Conservation (phyloP, 2,888 invertebrate genomes). For the Lasioglossum marginatum region DNA sequence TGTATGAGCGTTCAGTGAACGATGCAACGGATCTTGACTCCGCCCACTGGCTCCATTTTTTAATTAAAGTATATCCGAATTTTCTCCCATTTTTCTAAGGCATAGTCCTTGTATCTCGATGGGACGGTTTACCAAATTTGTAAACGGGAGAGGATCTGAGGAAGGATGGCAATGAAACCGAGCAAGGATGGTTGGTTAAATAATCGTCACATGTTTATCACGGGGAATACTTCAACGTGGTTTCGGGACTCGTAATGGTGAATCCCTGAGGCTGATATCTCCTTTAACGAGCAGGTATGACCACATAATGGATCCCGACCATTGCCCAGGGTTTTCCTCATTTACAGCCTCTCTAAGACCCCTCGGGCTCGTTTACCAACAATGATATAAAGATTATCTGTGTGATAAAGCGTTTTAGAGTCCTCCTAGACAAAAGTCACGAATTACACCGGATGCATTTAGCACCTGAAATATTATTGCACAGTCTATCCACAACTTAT, state of each 20-base stretch:
- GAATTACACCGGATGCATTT: conserved; percentile 9
- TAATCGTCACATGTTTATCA: conserved; percentile 36
- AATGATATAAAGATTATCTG: conserved; percentile 55
- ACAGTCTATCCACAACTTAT: background rate
- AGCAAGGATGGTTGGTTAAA: conserved; percentile 14
- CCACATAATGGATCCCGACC: conserved; percentile 40
- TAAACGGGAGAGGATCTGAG: background rate
- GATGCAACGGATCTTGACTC: background rate
- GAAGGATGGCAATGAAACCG: background rate
- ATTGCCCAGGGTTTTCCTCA: conserved; percentile 41
- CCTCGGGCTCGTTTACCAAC: conserved; percentile 37
- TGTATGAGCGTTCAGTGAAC: no score
- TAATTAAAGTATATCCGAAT: background rate
- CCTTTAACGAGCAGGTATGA: conserved; percentile 53
- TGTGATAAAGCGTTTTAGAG: conserved; percentile 50
- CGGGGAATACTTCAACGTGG: conserved; percentile 21
- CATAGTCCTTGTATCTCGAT: background rate
- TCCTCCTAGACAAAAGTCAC: conserved; percentile 14
- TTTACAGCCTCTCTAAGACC: conserved; percentile 52
- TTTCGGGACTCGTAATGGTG: conserved; percentile 25
- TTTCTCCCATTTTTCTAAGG: background rate
- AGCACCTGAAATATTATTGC: background rate
- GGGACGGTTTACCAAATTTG: background rate
- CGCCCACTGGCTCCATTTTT: background rate
- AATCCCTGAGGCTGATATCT: conserved; percentile 24